Evolutionary conservation across 64 coral and sea anemone genomes (phyloP), one percentile per base, ranked within the genome.

Genomic region (Porites australiensis): DNA sequence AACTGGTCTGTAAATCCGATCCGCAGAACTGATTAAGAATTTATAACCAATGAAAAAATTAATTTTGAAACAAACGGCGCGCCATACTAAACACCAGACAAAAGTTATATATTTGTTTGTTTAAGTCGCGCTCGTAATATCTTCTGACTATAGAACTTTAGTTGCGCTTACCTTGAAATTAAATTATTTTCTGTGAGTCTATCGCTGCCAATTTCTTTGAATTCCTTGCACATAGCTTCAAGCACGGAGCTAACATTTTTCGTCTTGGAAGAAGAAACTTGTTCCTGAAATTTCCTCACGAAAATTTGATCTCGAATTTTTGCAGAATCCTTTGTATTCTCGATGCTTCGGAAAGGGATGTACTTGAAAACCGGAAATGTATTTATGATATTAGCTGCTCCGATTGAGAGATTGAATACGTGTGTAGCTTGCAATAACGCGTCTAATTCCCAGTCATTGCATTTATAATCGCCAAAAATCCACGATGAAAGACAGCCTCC

Each of bases 361-460:
- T 88, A 75, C 15, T 80, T 55, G 8, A 96, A 27, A 47, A 96
- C 7, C 3, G 89, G 90, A 27, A 92, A 92, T 10, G 77, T 57
- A 14, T 96, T 90, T 4, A 96, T 47, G n/a, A 96, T 82, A 50
- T 69, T 96, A 61, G 94, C 79, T 3, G 89, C 94, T 2, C 65
- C 89, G 5, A 95, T 65, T 20, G 83, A 57, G 37, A 63, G 50
- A 20, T 15, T 72, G 15, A 95, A 91, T 49, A 83, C 85, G 2
- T 78, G 22, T 4, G 88, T 49, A 0, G 77, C 76, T 15, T 95
- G 58, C 58, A 78, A 73, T 13, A 95, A 14, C 9, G 81, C 51
- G 46, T 86, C n/a, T 19, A 92, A 51, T 74, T 92, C 90, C 5
- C 44, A 18, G 11, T 92, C n/a, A 18, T 48, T 8, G 8, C 21